Conservation (phyloP, 2,888 invertebrate genomes). For the Drosophila ezoana region DNA sequence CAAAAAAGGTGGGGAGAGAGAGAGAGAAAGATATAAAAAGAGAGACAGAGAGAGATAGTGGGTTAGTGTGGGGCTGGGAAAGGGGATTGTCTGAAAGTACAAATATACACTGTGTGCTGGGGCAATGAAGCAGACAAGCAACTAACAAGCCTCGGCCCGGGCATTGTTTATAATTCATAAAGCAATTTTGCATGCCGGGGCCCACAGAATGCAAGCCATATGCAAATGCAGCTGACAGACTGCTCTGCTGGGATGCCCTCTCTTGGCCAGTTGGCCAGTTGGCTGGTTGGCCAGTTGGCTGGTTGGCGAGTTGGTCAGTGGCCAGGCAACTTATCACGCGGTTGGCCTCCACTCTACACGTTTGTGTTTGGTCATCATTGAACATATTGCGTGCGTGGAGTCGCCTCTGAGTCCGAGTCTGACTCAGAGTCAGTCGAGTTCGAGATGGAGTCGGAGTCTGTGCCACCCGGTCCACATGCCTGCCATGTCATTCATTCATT, state of each 20-base stretch:
- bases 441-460: slow-evolving; percentile 11
- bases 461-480: slow-evolving; percentile 63
- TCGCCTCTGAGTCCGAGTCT: slow-evolving; percentile 1
- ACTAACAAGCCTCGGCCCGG: slow-evolving; percentile 58
- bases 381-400: slow-evolving; percentile 55
- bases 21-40: not conserved
- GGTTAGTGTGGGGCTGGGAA: not conserved
- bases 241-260: slow-evolving; percentile 13
- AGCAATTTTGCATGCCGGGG: slow-evolving; percentile 65
- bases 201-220: slow-evolving; percentile 58
- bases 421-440: not conserved
- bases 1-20: slow-evolving; percentile 4
- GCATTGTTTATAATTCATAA: slow-evolving; percentile 74
- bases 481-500: slow-evolving; percentile 80
- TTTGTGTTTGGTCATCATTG: slow-evolving; percentile 53
- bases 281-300: slow-evolving; percentile 3
- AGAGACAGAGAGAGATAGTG: not conserved
- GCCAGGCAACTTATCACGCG: slow-evolving; percentile 62
- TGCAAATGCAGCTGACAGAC: slow-evolving; percentile 68
- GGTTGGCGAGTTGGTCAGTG: slow-evolving; percentile 28
- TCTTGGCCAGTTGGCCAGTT: slow-evolving; percentile 14
- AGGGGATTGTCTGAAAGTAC: slow-evolving; percentile 35
- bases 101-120: slow-evolving; percentile 36
- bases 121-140: slow-evolving; percentile 52
- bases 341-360: slow-evolving; percentile 35